These are phyloP conservation scores for Lasiommata megera DNA, from an alignment of 2,888 invertebrate genomes.

Conservation along the genomic window DNA sequence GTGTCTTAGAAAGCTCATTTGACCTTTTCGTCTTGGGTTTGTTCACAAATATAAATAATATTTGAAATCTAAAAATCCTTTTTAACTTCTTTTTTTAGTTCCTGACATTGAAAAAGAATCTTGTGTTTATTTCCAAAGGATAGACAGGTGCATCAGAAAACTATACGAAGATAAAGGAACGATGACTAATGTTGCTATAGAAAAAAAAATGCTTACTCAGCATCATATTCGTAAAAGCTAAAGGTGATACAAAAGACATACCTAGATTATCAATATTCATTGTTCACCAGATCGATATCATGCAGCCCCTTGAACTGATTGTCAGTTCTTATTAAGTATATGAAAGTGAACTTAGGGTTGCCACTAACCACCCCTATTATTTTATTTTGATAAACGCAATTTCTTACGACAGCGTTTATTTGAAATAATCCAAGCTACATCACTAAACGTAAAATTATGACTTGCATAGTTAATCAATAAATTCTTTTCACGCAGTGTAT, in stretches of 20 bases:
- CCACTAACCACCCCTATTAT: background rate
- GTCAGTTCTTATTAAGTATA: slow-evolving; percentile 69
- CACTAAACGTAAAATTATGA: too few species aligned
- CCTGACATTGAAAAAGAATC: too few species aligned
- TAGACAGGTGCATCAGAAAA: slow-evolving; percentile 3
- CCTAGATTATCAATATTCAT: slow-evolving; percentile 33
- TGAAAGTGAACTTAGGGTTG: slow-evolving; percentile 55
- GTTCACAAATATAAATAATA: too few species aligned
- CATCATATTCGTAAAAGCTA: slow-evolving; percentile 13
- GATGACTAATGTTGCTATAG: slow-evolving; percentile 12
- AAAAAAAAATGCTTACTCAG: slow-evolving; percentile 11
- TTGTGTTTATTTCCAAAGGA: too few species aligned
- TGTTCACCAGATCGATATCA: slow-evolving; percentile 25
- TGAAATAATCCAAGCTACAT: too few species aligned
- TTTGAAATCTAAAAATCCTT: too few species aligned
- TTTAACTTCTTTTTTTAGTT: too few species aligned
- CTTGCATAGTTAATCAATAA: too few species aligned
- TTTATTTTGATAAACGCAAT: background rate
- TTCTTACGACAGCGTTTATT: too few species aligned
- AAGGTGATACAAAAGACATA: slow-evolving; percentile 22
- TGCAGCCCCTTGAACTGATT: slow-evolving; percentile 41
- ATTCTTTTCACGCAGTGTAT: too few species aligned
- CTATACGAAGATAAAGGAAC: slow-evolving; percentile 4
- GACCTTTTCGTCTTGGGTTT: too few species aligned
- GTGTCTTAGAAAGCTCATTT: too few species aligned